Base-by-base conservation (phyloP, 2,113 vertebrate species). In the Motacilla alba region DNA sequence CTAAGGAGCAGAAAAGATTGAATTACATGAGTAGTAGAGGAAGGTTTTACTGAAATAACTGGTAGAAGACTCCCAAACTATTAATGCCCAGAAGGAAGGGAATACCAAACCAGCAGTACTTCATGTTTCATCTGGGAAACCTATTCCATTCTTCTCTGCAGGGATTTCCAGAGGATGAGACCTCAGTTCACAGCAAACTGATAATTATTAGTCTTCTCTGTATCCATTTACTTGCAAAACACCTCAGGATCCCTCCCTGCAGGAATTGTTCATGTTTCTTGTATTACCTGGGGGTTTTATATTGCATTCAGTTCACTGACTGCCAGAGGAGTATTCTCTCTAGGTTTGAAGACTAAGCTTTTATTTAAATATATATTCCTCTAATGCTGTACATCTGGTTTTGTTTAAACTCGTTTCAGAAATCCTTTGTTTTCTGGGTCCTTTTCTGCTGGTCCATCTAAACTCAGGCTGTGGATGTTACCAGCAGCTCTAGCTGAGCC, bases 191-290 rank as follows among this genome's bases (percentile, higher is more conserved):
- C 20, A 60, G 70, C 84, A 82, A 68, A 79, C 62, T 58, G 92
- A 52, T 85, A 85, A 90, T 87, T 82, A 64, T 78, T 90, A 76
- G 41, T 68, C 62, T 85, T 93, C 69, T 78, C 44, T 72, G 30
- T 83, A 76, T 85, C 66, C 66, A 69, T 95, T 96, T 83, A 83
- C 41, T 58, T 92, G 70, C 82, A 88, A 83, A 93, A 83, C 43
- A 90, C 47, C 72, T 95, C 35, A 15, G 73, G 67, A 92, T 88
- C 28, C 30, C 53, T 69, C 72, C 31, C 83, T 83, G 82, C 37
- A 88, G 85, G 46, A 83, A 62, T 80, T 59, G 35, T 73, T 94
- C n/a, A 35, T 72, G n/a, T 90, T 94, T 92, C 75, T 83, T 90
- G 20, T 83, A 62, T 79, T 90, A 70, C 82, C 77, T 78, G 41